Conservation (phyloP, 1,140 invertebrate genomes). For the Choristoneura fumiferana region DNA sequence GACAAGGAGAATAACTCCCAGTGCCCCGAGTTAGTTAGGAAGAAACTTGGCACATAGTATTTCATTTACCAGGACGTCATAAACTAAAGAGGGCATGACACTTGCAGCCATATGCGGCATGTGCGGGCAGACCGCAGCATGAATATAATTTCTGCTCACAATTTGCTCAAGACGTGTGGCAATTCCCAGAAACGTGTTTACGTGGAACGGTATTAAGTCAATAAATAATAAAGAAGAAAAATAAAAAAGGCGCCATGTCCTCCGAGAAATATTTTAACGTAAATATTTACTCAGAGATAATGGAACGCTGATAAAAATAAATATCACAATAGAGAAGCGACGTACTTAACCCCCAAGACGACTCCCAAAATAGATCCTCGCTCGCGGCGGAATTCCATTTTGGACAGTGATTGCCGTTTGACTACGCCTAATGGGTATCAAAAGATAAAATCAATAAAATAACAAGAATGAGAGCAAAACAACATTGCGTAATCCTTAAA, state of each 20-base stretch:
- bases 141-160: background rate
- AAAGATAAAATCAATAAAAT: slow-evolving; percentile 11
- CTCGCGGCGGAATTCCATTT: background rate
- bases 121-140: background rate
- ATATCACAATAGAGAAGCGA: background rate
- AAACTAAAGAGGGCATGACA: background rate
- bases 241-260: background rate
- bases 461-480: background rate
- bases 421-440: slow-evolving; percentile 1
- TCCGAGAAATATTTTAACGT: background rate
- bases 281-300: background rate
- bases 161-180: background rate
- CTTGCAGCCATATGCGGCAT: background rate
- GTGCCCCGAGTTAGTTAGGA: no score
- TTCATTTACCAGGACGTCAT: slow-evolving; percentile 8
- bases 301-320: background rate
- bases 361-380: background rate
- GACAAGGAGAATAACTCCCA: no score
- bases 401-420: background rate
- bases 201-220: background rate
- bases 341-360: background rate
- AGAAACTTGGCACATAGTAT: background rate
- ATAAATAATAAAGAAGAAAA: background rate
- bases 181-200: background rate
- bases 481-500: background rate